A percentile compares a stretch with the other conserved stretches of the same genome.
Conservation (phyloP, 1,140 invertebrate species). For the Drosophila kohkoa region DNA sequence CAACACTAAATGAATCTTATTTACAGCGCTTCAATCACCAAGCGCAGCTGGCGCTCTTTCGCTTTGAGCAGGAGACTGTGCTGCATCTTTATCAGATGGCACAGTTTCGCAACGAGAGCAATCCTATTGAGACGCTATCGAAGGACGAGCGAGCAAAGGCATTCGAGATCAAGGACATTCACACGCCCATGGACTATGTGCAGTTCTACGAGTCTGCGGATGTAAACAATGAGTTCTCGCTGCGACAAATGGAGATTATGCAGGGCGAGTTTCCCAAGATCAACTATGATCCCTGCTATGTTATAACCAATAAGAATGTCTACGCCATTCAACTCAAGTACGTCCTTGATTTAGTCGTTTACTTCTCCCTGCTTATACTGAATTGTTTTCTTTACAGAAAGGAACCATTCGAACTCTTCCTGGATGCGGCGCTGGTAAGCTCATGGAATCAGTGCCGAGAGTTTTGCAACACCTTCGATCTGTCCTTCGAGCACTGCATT, state of each 20-base stretch:
- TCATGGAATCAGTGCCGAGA: constrained; percentile 81
- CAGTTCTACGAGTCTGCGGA: constrained; percentile 76
- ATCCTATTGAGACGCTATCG: constrained; percentile 60
- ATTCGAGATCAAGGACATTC: constrained; percentile 85
- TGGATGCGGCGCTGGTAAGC: constrained; percentile 85
- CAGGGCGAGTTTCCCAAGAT: constrained; percentile 80
- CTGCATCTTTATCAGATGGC: constrained; percentile 82
- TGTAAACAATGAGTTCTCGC: constrained; percentile 66
- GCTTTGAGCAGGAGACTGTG: constrained; percentile 85
- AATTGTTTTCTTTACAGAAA: constrained; percentile 63
- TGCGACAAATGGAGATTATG: constrained; percentile 83
- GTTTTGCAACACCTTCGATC: constrained; percentile 86
- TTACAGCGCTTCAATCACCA: constrained; percentile 86
- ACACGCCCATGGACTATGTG: constrained; percentile 80
- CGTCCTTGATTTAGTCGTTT: not conserved
- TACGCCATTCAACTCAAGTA: constrained; percentile 89
- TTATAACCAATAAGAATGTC: constrained; percentile 89
- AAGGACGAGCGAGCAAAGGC: constrained; percentile 86
- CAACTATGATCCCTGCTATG: constrained; percentile 88
- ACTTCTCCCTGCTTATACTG: too few relatives aligned
- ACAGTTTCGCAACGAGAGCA: constrained; percentile 58
- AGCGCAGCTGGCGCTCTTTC: constrained; percentile 86
- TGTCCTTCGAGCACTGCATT: constrained; percentile 89
- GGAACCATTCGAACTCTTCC: constrained; percentile 88
- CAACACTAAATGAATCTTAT: constrained; percentile 39